Percentiles rank a stretch among this genome's conserved stretches.
phyloP scores from a whole-genome alignment of 2,797 vertebrate species.

The Danio tinwini region DNA sequence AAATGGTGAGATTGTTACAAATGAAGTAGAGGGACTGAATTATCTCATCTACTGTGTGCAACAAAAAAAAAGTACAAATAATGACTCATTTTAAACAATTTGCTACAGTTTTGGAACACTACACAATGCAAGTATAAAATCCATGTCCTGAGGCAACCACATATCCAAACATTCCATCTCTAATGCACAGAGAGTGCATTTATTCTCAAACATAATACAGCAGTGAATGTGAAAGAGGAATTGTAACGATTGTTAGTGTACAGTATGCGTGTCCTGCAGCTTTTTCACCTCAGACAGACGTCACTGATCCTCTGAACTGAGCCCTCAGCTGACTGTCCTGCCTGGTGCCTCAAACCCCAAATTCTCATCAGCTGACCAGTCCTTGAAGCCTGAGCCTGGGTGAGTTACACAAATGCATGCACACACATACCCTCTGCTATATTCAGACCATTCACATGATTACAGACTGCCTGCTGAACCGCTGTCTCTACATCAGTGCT shows the following conservation, averaged over 20 bases:
- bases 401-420: constrained; percentile 20
- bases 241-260: neutral
- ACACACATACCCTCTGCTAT: constrained; percentile 26
- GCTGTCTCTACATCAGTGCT: neutral
- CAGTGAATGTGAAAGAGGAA: neutral
- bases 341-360: constrained; percentile 47
- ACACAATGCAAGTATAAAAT: neutral
- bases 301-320: neutral
- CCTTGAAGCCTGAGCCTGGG: constrained; percentile 37
- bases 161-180: neutral
- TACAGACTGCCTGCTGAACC: neutral
- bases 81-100: too few species aligned
- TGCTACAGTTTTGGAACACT: neutral
- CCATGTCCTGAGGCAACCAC: neutral
- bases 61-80: too few species aligned
- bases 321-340: constrained; percentile 52
- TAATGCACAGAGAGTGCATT: neutral
- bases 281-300: neutral
- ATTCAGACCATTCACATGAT: constrained; percentile 57
- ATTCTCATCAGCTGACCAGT: constrained; percentile 62
- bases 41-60: too few species aligned
- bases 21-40: too few species aligned
- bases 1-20: too few species aligned
- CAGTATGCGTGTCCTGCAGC: neutral
- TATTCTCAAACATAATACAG: neutral